Evolutionary conservation across 2,888 invertebrate genomes (phyloP).

Genomic region (Lithophane ornitopus): DNA sequence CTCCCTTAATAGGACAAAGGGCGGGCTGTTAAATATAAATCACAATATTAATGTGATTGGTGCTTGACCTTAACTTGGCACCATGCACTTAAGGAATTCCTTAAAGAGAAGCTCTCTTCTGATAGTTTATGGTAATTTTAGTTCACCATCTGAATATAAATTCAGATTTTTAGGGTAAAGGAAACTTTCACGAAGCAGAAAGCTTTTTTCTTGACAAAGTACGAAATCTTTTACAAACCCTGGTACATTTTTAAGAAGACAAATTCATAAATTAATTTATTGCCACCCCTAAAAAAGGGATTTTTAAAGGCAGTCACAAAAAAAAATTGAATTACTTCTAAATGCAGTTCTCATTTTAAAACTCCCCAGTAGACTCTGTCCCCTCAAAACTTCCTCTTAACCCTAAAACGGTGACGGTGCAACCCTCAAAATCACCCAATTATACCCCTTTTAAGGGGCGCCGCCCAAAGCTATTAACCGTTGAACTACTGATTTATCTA

Average conservation of each 20-base stretch:
- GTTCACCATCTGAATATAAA: conserved; percentile 36
- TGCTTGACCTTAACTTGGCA: conserved; percentile 72
- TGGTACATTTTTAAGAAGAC: not conserved
- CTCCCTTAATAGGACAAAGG: conserved; percentile 78
- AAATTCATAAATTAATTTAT: not conserved
- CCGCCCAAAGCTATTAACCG: conserved; percentile 85
- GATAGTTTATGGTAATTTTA: conserved; percentile 39
- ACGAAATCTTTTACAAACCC: not conserved
- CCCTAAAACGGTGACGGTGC: conserved; percentile 81
- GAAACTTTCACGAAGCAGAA: conserved; percentile 25
- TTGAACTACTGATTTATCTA: conserved; percentile 86
- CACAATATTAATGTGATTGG: conserved; percentile 79
- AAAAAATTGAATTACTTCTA: conserved; percentile 24
- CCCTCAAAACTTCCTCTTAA: conserved; percentile 76
- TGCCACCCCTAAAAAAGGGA: not conserved
- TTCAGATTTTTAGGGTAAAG: conserved; percentile 47
- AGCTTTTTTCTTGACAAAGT: not conserved
- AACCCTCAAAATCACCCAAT: conserved; percentile 86
- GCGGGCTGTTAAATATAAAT: conserved; percentile 80
- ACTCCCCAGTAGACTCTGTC: conserved; percentile 9
- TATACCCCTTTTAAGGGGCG: conserved; percentile 85
- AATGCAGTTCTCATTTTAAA: conserved; percentile 40
- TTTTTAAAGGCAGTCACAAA: not conserved
- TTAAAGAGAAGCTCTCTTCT: conserved; percentile 74
- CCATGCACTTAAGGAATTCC: conserved; percentile 71